Base-by-base conservation (phyloP, 1,140 invertebrate genomes). In the Lordiphosa mommai region DNA sequence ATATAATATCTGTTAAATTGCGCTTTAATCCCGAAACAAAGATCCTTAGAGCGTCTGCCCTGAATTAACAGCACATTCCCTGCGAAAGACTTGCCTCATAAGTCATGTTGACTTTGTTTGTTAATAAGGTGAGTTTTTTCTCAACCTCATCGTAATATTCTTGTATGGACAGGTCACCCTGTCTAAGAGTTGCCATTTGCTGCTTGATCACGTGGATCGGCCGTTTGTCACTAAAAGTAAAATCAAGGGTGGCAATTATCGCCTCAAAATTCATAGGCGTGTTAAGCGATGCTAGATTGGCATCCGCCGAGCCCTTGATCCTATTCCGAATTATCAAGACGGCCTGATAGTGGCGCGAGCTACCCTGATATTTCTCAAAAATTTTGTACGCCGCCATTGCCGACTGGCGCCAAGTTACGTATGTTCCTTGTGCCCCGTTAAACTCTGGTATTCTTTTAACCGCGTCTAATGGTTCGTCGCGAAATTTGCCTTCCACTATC, bases 401-500 rank as follows among this genome's bases (percentile, higher is more conserved):
- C 9, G 60, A 16, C 43, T 60, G 37, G 3, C 49, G 34, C 57
- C 37, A 60, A 20, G 48, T 17, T 12, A 41, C 20, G 33, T 61
- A 61, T 14, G 41, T 43, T 13, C 44, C 38, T 34, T 17, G 4
- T 8, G 52, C 14, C 3, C 66, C 59, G 20, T 40, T 14, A 20
- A 68, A 61, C 27, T 61, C 64, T 17, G 52, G 52, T 7, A 58
- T 13, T 20, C 57, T 56, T 30, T 68, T 61, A 4, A 48, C 52
- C 14, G 60, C 37, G 27, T 61, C 58, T 4, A 61, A 13, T 8
- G 55, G 12, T 36, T 50, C 44, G 17, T 49, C 10, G 44, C 63
- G 59, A 10, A 14, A 14, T n/a, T 8, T 29, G 13, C 7, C 6
- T 6, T 37, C 36, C 7, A 5, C 13, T 37, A 37, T 14, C 7